Base-by-base conservation (phyloP, 1,140 invertebrate species). In the Elymnias hypermnestra region DNA sequence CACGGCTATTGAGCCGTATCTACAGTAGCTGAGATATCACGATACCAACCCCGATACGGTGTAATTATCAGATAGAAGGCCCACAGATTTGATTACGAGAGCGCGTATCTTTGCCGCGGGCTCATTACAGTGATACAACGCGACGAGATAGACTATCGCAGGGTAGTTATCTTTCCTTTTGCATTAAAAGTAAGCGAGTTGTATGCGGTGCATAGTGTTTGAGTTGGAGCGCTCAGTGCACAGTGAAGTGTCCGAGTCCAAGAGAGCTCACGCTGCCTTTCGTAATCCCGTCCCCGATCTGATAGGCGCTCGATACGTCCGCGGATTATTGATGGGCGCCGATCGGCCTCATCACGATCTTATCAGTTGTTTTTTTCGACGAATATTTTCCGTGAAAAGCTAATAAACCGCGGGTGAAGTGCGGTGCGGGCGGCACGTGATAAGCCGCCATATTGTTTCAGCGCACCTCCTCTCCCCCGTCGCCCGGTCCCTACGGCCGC, bases 301-400 rank as follows among this genome's bases (percentile, higher is more conserved):
- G 68, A 69, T 71, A 69, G 58, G 25, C 25, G 19, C 35, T 54
- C 60, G 60, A n/a, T n/a, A n/a, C n/a, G n/a, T n/a, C 71, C 63
- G 56, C 64, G 64, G 71, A 75, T 77, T 77, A 83, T 77, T 68
- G 75, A 83, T 70, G 75, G 66, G 63, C 72, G 69, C 64, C 71
- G 73, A 66, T 70, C 75, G 72, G 60, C 68, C 63, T 78, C 72
- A 71, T 66, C 69, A 64, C 53, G 72, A 72, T 72, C 68, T 83
- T 83, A 83, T 83, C 79, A 73, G 62, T 81, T 81, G 72, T 79
- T 78, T 75, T 77, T 78, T 76, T 77, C 58, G 64, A 64, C 57
- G 57, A 71, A 76, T 67, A 67, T 76, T 77, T 81, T 76, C 73
- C 72, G 69, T 72, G 75, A 71, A 78, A 77, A 74, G 68, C 67